These are phyloP conservation scores for Girardia tigrina DNA, from an alignment of 2,888 invertebrate genomes.

Conservation along the genomic window DNA sequence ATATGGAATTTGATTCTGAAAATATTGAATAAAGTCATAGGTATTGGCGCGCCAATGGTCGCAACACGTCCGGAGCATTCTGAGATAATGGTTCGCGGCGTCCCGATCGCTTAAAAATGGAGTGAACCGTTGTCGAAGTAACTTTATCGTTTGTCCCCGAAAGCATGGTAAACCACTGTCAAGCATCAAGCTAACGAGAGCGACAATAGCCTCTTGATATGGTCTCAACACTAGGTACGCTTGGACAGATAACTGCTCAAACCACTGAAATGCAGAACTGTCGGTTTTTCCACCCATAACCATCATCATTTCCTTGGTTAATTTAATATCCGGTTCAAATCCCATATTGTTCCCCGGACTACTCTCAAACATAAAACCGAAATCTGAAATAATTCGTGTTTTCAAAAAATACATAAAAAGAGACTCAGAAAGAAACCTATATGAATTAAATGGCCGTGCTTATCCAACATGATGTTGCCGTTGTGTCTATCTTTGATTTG, in stretches of 20 bases:
- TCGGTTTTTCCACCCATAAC: constrained; percentile 98
- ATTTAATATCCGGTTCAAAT: constrained; percentile 95
- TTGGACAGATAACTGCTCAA: constrained; percentile 89
- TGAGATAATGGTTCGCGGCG: constrained; percentile 82
- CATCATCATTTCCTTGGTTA: constrained; percentile 98
- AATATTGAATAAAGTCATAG: constrained; percentile 96
- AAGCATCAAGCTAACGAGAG: constrained; percentile 88
- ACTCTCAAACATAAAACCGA: constrained; percentile 99
- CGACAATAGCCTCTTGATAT: constrained; percentile 86
- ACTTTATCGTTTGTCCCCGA: constrained; percentile 88
- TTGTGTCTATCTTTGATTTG: constrained; percentile 98
- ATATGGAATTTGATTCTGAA: constrained; percentile 97
- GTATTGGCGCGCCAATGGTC: constrained; percentile 86
- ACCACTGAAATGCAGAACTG: constrained; percentile 88
- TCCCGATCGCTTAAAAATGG: constrained; percentile 79
- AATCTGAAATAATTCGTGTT: constrained; percentile 64
- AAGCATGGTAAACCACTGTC: constrained; percentile 97
- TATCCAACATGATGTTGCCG: constrained; percentile 96
- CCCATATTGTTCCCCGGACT: constrained; percentile 96
- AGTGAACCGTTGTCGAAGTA: constrained; percentile 75
- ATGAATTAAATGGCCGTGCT: constrained; percentile 90
- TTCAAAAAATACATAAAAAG: not conserved
- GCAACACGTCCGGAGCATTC: constrained; percentile 80
- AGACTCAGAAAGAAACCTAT: constrained; percentile 59
- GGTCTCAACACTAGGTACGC: constrained; percentile 90